These are phyloP conservation scores for Drosophila arizonae DNA, from an alignment of 1,140 invertebrate genomes.

Conservation along the genomic window DNA sequence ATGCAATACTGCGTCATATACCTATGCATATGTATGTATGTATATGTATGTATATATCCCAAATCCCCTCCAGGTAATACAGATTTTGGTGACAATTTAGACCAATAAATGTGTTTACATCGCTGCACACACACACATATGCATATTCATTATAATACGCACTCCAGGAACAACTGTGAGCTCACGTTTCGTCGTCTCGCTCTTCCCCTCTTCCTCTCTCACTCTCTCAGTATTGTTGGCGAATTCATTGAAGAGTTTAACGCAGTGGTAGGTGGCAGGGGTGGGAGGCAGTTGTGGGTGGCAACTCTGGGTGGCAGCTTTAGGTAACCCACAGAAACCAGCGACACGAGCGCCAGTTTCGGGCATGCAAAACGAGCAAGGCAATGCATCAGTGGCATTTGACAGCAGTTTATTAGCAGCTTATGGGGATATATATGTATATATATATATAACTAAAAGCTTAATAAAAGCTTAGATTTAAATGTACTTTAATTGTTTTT, in stretches of 20 bases:
- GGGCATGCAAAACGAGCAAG: background rate
- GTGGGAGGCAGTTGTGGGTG: background rate
- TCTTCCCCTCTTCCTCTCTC: too few species aligned
- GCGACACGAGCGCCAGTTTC: background rate
- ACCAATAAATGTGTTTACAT: conserved; percentile 1
- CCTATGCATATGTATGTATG: background rate
- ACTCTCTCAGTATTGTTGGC: background rate
- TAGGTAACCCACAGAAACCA: background rate
- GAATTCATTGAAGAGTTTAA: background rate
- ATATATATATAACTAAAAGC: background rate
- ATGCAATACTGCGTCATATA: background rate
- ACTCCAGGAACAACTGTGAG: background rate
- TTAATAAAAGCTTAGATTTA: background rate
- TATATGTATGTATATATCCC: background rate
- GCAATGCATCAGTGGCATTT: background rate
- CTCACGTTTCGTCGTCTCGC: background rate
- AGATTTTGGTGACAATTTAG: background rate
- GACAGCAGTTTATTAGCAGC: conserved; percentile 7
- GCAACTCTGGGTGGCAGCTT: background rate
- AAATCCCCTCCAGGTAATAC: background rate
- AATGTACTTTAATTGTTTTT: too few species aligned
- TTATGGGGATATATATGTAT: background rate
- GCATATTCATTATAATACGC: conserved; percentile 3
- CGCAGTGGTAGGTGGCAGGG: background rate
- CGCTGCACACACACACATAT: background rate